Evolutionary conservation across 2,113 vertebrate genomes (phyloP), one percentile per base, ranked within the genome.

Genomic region (Gambusia holbrooki): DNA sequence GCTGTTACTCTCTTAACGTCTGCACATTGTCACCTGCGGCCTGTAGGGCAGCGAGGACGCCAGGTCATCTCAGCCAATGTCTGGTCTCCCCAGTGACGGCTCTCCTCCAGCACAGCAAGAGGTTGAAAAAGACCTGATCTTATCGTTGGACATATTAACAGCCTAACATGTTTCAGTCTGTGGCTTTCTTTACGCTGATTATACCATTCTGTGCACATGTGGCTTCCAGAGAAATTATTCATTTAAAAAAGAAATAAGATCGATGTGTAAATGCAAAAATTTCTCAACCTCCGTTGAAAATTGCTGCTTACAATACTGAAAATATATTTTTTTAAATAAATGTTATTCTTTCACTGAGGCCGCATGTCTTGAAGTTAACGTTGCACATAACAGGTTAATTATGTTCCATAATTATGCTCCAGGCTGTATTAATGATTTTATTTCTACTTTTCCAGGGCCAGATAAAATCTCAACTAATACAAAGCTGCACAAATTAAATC

Each of bases 1-100:
- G 33, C n/a, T 73, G 25, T 67, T 82, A 62, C 77, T 80, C 63
- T 83, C 66, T 85, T 80, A 92, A 90, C 66, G 29, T 90, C 60
- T 91, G 78, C 84, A 73, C 84, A 62, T 88, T 93, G 85, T 90
- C 80, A 87, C 89, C 86, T 92, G 87, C 80, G 90, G 79, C 87
- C 32, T 80, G 77, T 90, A 94, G 92, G 92, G 91, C 88, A 91
- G 88, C 71, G 91, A 94, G 79, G 92, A 91, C 78, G 87, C 84
- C 89, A 72, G 77, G 68, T 85, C 84, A 81, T 90, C 91, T 85
- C 90, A 91, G 88, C 84, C 90, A 76, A 88, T 88, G 81, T 89
- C 90, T 89, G 81, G 80, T 79, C 81, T 91, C 71, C 81, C 87
- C 87, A 77, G 89, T 42, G 89, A 91, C 65, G 90, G 89, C 81